Evolutionary conservation across 2,888 invertebrate genomes (phyloP).

Genomic region (Lithodes maja): DNA sequence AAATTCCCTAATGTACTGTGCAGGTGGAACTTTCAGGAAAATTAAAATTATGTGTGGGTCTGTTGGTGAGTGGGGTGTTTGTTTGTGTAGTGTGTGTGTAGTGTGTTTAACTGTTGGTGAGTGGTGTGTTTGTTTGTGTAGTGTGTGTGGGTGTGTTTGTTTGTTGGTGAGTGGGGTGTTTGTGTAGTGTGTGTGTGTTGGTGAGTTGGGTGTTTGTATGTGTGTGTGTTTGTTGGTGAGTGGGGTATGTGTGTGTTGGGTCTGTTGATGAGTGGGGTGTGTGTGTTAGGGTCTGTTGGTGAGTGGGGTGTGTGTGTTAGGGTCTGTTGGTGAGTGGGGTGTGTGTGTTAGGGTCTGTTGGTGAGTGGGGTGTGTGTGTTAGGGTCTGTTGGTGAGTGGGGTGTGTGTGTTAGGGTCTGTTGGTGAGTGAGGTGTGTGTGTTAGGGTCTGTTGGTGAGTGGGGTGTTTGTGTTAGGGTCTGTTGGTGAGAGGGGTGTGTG

Average conservation of each 20-base stretch:
- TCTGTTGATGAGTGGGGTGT: slow-evolving; percentile 31
- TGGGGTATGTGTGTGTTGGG: slow-evolving; percentile 19
- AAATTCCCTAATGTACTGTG: slow-evolving; percentile 25
- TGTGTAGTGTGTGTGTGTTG: not conserved
- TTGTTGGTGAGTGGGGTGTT: not conserved
- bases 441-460: slow-evolving; percentile 11
- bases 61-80: not conserved
- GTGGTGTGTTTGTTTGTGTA: not conserved
- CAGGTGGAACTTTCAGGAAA: slow-evolving; percentile 23
- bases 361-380: slow-evolving; percentile 4
- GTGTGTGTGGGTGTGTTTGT: not conserved
- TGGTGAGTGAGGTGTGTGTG: slow-evolving; percentile 37
- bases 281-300: slow-evolving; percentile 11
- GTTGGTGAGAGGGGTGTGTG: not conserved
- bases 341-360: too few relatives aligned
- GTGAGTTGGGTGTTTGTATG: slow-evolving; percentile 17
- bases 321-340: not conserved
- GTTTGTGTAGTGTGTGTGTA: slow-evolving; percentile 28
- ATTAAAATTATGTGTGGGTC: slow-evolving; percentile 12
- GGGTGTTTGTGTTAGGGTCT: not conserved
- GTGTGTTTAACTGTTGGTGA: slow-evolving; percentile 5
- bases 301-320: not conserved
- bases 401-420: not conserved
- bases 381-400: not conserved
- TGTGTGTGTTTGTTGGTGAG: not conserved